phyloP scores from a whole-genome alignment of 2,113 vertebrate species.

The Trichomycterus rosablanca region DNA sequence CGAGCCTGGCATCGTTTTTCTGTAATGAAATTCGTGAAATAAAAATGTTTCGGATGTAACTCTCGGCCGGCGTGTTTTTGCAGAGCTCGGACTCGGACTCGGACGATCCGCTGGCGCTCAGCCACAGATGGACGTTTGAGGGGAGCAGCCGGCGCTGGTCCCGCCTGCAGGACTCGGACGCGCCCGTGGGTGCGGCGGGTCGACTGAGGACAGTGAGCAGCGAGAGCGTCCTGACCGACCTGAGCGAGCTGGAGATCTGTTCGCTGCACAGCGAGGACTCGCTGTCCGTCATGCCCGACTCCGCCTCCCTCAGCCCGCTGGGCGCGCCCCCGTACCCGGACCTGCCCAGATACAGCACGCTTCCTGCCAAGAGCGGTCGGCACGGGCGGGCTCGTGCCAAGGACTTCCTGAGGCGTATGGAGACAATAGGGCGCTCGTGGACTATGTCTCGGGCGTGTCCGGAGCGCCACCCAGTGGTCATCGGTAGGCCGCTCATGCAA shows the following conservation, averaged over 20 bases:
- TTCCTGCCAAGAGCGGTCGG: conserved; percentile 77
- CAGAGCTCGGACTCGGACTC: conserved; percentile 96
- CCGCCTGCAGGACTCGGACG: conserved; percentile 76
- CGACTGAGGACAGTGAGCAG: conserved; percentile 79
- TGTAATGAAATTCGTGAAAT: too few species aligned
- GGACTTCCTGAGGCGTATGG: conserved; percentile 88
- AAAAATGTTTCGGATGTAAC: too few species aligned
- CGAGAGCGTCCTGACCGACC: conserved; percentile 89
- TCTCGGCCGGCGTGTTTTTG: too few species aligned
- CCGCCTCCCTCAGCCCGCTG: conserved; percentile 57
- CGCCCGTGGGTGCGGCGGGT: conserved; percentile 68
- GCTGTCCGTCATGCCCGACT: conserved; percentile 68
- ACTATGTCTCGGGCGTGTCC: conserved; percentile 66
- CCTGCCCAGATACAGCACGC: conserved; percentile 59
- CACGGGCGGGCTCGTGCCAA: conserved; percentile 78
- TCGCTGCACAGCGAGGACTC: conserved; percentile 84
- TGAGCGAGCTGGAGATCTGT: conserved; percentile 86
- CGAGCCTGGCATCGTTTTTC: too few species aligned
- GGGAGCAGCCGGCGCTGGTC: conserved; percentile 93
- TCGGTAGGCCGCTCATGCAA: conserved; percentile 81
- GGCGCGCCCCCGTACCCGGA: conserved; percentile 68
- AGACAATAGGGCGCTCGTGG: conserved; percentile 77
- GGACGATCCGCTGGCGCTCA: conserved; percentile 90
- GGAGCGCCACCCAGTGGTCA: conserved; percentile 66
- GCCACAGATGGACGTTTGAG: conserved; percentile 96